Percentiles rank a stretch among this genome's conserved stretches.
Conservation (phyloP, 2,888 invertebrate species). For the Sturmia bella region DNA sequence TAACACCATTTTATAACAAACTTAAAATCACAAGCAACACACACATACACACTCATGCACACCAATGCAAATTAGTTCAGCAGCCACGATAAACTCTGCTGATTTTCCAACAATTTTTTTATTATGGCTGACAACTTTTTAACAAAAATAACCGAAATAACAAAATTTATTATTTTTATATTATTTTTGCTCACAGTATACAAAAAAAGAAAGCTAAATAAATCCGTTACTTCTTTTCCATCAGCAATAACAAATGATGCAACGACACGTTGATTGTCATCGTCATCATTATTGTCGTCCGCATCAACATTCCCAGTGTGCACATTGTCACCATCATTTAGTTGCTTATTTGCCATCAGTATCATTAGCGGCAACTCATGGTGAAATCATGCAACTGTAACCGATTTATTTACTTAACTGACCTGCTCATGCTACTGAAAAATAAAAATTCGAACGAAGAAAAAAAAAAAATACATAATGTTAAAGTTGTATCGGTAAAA, state of each 20-base stretch:
- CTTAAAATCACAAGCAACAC: conserved; percentile 1
- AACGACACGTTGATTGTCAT: conserved; percentile 30
- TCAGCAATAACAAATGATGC: conserved; percentile 9
- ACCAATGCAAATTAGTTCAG: background rate
- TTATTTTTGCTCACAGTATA: conserved; percentile 8
- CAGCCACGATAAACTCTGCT: background rate
- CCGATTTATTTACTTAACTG: conserved; percentile 63
- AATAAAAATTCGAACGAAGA: conserved; percentile 19
- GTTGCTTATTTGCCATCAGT: conserved; percentile 43
- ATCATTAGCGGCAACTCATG: conserved; percentile 56
- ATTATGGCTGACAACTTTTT: conserved; percentile 16
- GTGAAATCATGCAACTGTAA: conserved; percentile 64
- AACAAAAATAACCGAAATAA: background rate
- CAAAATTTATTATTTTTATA: conserved; percentile 13
- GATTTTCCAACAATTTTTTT: background rate
- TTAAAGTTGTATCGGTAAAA: conserved; percentile 7
- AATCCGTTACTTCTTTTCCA: background rate
- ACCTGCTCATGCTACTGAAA: conserved; percentile 49
- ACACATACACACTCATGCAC: conserved; percentile 8
- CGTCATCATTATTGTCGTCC: background rate
- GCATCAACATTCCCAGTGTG: conserved; percentile 10
- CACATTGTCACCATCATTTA: conserved; percentile 52
- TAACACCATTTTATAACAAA: conserved; percentile 58
- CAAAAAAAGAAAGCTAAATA: no score
- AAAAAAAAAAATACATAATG: background rate